These are phyloP conservation scores for Bombus balteatus DNA, from an alignment of 1,140 invertebrate genomes.

Conservation along the genomic window DNA sequence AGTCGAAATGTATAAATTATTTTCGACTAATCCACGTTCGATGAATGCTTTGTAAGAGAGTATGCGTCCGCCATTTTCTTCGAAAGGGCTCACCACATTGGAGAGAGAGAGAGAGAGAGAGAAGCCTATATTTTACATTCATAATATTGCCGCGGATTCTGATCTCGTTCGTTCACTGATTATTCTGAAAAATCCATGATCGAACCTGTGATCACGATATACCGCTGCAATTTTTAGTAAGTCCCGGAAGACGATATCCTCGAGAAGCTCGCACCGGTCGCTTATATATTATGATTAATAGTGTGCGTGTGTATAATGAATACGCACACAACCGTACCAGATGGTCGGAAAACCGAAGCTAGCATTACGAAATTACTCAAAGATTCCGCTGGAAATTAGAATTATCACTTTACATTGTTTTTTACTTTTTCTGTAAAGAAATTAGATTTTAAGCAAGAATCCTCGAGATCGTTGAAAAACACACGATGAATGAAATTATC, in stretches of 20 bases:
- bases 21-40: constrained; percentile 67
- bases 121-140: constrained; percentile 38
- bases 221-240: background rate
- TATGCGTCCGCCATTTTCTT: constrained; percentile 79
- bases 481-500: background rate
- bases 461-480: background rate
- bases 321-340: constrained; percentile 18
- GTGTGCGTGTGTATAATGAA: background rate
- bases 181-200: background rate
- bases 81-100: constrained; percentile 72
- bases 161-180: too few species aligned
- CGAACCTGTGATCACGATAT: background rate
- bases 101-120: background rate
- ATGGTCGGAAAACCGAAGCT: constrained; percentile 33
- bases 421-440: too few species aligned
- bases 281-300: background rate
- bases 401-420: background rate
- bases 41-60: constrained; percentile 69
- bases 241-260: background rate
- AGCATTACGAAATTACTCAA: constrained; percentile 15
- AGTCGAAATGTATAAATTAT: constrained; percentile 36
- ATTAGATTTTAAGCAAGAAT: background rate
- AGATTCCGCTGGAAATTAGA: background rate
- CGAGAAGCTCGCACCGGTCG: background rate
- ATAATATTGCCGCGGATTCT: constrained; percentile 20